phyloP scores from a whole-genome alignment of 1,140 invertebrate genomes.

The Pogonus chalceus region DNA sequence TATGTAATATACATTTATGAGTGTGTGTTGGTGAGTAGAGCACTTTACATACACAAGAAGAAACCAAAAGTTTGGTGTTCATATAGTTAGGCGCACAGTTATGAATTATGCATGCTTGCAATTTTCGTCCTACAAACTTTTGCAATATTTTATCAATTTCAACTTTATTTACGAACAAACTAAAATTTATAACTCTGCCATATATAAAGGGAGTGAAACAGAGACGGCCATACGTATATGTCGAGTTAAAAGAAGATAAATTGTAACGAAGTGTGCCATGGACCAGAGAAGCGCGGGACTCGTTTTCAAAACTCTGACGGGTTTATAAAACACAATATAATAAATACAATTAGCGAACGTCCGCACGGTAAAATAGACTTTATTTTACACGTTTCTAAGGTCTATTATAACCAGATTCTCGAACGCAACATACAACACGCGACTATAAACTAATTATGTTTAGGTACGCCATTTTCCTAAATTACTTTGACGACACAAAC shows the following conservation, averaged over 20 bases:
- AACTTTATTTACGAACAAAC: slow-evolving; percentile 40
- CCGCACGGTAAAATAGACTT: too few species aligned
- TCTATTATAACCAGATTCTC: too few species aligned
- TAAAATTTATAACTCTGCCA: slow-evolving; percentile 36
- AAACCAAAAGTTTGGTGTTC: slow-evolving; percentile 30
- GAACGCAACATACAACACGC: too few species aligned
- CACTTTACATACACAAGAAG: background rate
- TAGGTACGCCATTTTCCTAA: too few species aligned
- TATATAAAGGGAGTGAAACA: slow-evolving; percentile 11
- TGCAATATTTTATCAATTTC: slow-evolving; percentile 39
- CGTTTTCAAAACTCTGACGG: too few species aligned
- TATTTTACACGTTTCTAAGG: too few species aligned
- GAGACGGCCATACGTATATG: background rate
- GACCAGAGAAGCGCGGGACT: too few species aligned
- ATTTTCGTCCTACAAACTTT: slow-evolving; percentile 38
- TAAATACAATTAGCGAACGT: too few species aligned
- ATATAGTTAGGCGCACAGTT: slow-evolving; percentile 33
- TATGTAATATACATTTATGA: background rate
- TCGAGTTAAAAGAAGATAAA: slow-evolving; percentile 6
- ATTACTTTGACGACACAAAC: too few species aligned
- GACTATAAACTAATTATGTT: too few species aligned
- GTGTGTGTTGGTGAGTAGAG: background rate
- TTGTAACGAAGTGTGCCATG: background rate
- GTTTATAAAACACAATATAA: too few species aligned
- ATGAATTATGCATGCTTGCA: slow-evolving; percentile 40